Conservation (phyloP, 2,888 invertebrate genomes). For the Hololepta plana region DNA sequence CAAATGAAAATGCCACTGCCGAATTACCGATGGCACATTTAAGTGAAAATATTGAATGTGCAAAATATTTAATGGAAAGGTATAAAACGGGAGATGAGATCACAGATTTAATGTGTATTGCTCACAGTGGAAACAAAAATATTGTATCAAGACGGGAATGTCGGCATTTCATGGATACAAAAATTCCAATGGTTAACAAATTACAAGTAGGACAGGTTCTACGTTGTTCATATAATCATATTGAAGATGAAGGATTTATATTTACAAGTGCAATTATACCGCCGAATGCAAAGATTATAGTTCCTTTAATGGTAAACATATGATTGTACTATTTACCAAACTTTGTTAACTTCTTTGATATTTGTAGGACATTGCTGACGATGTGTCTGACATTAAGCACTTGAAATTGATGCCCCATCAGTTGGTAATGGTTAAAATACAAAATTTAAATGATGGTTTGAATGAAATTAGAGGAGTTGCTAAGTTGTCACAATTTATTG, state of each 20-base stretch:
- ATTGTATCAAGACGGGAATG: conserved; percentile 18
- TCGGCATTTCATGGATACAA: conserved; percentile 11
- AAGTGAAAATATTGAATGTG: background rate
- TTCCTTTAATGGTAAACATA: too few relatives aligned
- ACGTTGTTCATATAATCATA: conserved; percentile 16
- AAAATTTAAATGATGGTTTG: too few relatives aligned
- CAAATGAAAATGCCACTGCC: background rate
- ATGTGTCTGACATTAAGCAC: too few relatives aligned
- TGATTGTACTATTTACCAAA: too few relatives aligned
- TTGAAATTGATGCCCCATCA: too few relatives aligned
- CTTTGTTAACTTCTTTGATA: too few relatives aligned
- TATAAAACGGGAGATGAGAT: conserved; percentile 19
- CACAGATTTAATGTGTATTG: conserved; percentile 17
- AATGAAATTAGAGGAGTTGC: too few relatives aligned
- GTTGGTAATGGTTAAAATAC: too few relatives aligned
- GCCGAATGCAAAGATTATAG: conserved; percentile 14
- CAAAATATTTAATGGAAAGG: background rate
- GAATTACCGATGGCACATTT: background rate
- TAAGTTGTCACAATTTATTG: too few relatives aligned
- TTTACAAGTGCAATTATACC: conserved; percentile 13
- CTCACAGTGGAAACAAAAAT: conserved; percentile 10
- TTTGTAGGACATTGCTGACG: too few relatives aligned
- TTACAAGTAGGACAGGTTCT: conserved; percentile 14
- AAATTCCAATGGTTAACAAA: conserved; percentile 12
- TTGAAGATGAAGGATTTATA: conserved; percentile 13